phyloP scores from a whole-genome alignment of 2,113 vertebrate genomes.

The Pelecanus crispus region DNA sequence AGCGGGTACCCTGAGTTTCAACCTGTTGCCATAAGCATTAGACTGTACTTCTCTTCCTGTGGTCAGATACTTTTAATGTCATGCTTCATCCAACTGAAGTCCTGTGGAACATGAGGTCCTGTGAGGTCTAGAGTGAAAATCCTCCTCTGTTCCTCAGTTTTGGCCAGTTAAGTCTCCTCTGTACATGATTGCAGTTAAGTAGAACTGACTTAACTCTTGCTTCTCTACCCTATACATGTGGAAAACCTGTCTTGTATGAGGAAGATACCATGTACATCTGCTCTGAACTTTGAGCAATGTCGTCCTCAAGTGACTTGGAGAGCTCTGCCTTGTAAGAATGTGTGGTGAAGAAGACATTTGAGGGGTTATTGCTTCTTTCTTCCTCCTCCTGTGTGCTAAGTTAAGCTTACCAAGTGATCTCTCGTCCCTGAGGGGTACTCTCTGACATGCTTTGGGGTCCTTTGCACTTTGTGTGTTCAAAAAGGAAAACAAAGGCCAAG shows the following conservation, averaged over 20 bases:
- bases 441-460: not conserved
- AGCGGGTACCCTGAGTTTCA: not conserved
- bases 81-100: not conserved
- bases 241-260: not conserved
- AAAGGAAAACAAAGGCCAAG: not conserved
- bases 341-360: not conserved
- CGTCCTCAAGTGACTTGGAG: not conserved
- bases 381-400: not conserved
- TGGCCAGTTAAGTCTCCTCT: not conserved
- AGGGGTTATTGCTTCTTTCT: not conserved
- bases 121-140: too few relatives aligned
- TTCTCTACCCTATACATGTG: not conserved
- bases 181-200: not conserved
- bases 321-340: not conserved
- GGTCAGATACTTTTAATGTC: not conserved
- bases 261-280: not conserved
- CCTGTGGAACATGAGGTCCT: too few relatives aligned
- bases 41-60: not conserved
- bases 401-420: not conserved
- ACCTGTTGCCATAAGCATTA: not conserved
- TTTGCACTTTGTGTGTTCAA: not conserved
- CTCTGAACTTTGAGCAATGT: not conserved
- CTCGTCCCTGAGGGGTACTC: not conserved
- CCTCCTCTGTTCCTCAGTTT: not conserved
- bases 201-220: not conserved